A percentile compares a stretch with the other conserved stretches of the same genome.
phyloP scores from a whole-genome alignment of 30 jellyfish, hydroid and myxozoan species.

The Calvadosia cruxmelitensis region DNA sequence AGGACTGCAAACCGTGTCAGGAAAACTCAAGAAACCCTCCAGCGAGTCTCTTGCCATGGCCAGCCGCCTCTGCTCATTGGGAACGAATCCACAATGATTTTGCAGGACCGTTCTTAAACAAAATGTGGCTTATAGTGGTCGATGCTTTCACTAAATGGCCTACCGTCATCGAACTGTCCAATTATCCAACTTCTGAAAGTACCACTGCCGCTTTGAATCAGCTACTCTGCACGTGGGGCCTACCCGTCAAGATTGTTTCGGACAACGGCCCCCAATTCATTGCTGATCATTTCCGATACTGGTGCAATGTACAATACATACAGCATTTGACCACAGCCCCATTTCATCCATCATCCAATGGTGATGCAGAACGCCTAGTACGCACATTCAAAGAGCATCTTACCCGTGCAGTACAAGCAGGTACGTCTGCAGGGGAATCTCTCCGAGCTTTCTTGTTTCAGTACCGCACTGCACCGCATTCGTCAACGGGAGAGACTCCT shows the following conservation, averaged over 20 bases:
- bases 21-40: constrained; percentile 7
- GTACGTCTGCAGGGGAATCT: no score
- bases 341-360: constrained; percentile 51
- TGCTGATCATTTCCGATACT: constrained; percentile 17
- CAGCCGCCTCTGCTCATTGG: constrained; percentile 4
- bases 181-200: no score
- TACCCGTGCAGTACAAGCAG: constrained; percentile 7
- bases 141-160: no score
- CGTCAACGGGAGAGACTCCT: constrained; percentile 25
- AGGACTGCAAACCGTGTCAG: constrained; percentile 17
- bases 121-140: constrained; percentile 21
- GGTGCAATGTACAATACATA: constrained; percentile 2
- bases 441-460: constrained; percentile 4
- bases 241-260: constrained; percentile 23
- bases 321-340: constrained; percentile 33
- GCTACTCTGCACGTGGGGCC: constrained; percentile 14
- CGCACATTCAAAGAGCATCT: constrained; percentile 19
- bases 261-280: constrained; percentile 36
- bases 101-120: constrained; percentile 39
- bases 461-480: constrained; percentile 14
- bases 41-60: constrained; percentile 9
- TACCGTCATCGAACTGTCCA: no score
- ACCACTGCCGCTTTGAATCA: background rate
- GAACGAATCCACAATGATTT: background rate
- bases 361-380: constrained; percentile 31